Base-by-base conservation (phyloP, 2,888 invertebrate genomes). In the Stenodema calcarata region DNA sequence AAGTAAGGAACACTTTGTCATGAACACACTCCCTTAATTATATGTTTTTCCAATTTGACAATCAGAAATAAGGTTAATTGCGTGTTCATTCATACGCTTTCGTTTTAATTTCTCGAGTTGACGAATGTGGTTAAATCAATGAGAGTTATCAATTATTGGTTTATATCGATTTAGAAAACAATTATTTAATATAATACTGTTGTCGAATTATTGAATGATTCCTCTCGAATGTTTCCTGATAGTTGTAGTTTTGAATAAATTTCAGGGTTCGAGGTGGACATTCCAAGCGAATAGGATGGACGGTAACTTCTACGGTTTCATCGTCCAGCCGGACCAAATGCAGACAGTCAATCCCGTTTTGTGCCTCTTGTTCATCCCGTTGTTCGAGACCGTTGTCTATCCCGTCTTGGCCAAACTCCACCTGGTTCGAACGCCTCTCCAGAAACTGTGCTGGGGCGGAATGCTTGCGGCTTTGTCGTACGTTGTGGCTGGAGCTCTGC, bases 261-360 rank as follows among this genome's bases (percentile, higher is more conserved):
- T 88, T 30, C 62, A 90, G 90, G 90, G 90, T 23, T 90, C 90
- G 9, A 89, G 89, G 73, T 90, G 90, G 90, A 90, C 90, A 47
- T 89, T 89, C 70, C 98, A 98, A 93, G 98, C 98, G 0, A 94
- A 95, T 14, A 93, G 95, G 89, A 98, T 98, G 98, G 92, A 95
- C 89, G 97, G 97, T 30, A 93, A 94, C 88, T 92, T 97, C 87
- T 95, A 95, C 0, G 92, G 89, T 27, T 95, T 94, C 91, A 93
- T 94, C 0, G 92, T 97, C 23, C 95, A 97, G 89, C 97, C 99
- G 0, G 99, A 99, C 92, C 99, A 99, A 91, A 95, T 99, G 95
- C 98, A 98, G 93, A 96, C 98, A 87, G 91, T 98, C 1, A 98
- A 98, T 92, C 98, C 98, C 0, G 90, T 97, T 4, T 92, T 98